Conservation (phyloP, 1,140 invertebrate species). For the Drosophila pectinifera region DNA sequence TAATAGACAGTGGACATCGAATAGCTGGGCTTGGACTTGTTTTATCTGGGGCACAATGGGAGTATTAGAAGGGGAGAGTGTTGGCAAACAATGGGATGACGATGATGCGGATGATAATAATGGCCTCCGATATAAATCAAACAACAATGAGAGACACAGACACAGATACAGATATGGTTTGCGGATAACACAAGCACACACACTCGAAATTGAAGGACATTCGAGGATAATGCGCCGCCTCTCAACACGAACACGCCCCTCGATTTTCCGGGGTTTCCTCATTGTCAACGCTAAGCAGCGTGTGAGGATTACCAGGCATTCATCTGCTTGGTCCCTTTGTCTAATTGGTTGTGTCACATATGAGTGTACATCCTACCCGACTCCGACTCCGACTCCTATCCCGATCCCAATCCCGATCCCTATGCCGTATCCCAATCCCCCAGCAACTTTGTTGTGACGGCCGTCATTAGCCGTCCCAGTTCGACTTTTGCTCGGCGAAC, state of each 20-base stretch:
- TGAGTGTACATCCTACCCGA: conserved; percentile 23
- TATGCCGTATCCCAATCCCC: conserved; percentile 8
- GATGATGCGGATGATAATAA: conserved; percentile 7
- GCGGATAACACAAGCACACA: conserved; percentile 20
- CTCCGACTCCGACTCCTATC: no score
- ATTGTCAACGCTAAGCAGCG: conserved; percentile 76
- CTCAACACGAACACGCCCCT: conserved; percentile 54
- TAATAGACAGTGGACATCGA: conserved; percentile 43
- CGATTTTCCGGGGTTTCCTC: conserved; percentile 27
- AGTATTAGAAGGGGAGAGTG: conserved; percentile 21
- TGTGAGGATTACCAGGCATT: conserved; percentile 78
- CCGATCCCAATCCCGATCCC: no score
- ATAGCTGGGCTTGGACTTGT: conserved; percentile 17
- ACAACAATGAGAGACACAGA: conserved; percentile 65
- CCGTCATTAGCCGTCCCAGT: conserved; percentile 52
- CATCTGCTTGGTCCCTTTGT: conserved; percentile 64
- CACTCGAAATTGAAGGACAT: conserved; percentile 55
- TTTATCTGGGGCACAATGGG: conserved; percentile 36
- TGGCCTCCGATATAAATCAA: conserved; percentile 71
- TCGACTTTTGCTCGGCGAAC: conserved; percentile 36
- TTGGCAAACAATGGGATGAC: conserved; percentile 39
- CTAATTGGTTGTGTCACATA: conserved; percentile 79
- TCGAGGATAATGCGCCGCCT: conserved; percentile 66
- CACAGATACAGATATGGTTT: conserved; percentile 37
- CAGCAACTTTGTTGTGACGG: conserved; percentile 50